Percentiles rank a stretch among this genome's conserved stretches.
phyloP scores from a whole-genome alignment of 1,140 invertebrate species.

The Drosophila ficusphila region DNA sequence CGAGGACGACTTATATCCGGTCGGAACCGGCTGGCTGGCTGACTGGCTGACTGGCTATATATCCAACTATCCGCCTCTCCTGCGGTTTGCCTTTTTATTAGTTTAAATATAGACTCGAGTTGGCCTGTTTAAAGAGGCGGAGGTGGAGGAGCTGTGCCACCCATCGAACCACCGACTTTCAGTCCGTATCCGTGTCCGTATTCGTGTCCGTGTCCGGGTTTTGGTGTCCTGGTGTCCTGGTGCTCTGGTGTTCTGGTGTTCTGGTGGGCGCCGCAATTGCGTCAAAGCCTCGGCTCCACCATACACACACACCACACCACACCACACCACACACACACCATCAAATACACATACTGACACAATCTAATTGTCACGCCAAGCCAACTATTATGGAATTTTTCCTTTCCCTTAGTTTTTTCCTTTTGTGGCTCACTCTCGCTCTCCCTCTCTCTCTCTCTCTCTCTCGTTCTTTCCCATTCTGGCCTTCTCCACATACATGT shows the following conservation, averaged over 20 bases:
- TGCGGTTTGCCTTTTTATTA: constrained; percentile 74
- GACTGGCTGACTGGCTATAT: neutral
- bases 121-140: constrained; percentile 51
- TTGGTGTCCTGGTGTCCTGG: neutral
- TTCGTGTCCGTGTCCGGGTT: neutral
- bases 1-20: constrained; percentile 36
- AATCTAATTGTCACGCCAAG: constrained; percentile 80
- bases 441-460: neutral
- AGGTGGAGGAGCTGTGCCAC: no score
- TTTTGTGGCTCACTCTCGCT: neutral
- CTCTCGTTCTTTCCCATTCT: neutral
- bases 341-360: constrained; percentile 26
- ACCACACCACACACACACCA: constrained; percentile 12
- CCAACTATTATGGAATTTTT: constrained; percentile 80
- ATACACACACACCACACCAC: constrained; percentile 30
- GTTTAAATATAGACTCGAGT: constrained; percentile 78
- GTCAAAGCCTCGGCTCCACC: constrained; percentile 56
- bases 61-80: constrained; percentile 20
- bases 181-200: neutral
- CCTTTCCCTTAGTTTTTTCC: constrained; percentile 37
- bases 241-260: constrained; percentile 9
- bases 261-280: constrained; percentile 67
- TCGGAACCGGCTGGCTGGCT: constrained; percentile 13
- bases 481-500: neutral
- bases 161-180: constrained; percentile 7